These are phyloP conservation scores for Galleria mellonella DNA, from an alignment of 1,140 invertebrate species.

Conservation along the genomic window DNA sequence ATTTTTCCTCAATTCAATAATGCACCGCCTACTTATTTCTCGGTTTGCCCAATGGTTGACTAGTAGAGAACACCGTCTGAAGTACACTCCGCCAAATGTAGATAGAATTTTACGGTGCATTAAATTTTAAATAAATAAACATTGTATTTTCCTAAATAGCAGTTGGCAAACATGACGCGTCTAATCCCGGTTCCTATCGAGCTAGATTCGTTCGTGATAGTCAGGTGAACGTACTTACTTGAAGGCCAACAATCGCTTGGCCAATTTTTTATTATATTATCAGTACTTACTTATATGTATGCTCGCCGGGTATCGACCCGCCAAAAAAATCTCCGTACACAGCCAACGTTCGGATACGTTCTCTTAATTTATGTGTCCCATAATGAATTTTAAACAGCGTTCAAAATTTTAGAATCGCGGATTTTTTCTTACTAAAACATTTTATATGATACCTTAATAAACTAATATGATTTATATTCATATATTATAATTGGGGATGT, in stretches of 20 bases:
- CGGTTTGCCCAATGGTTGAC: no score
- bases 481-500: no score
- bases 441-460: not conserved
- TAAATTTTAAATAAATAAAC: no score
- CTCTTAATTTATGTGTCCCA: no score
- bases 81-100: no score
- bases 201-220: slow-evolving; percentile 39
- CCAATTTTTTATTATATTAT: slow-evolving; percentile 37
- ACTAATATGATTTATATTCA: no score
- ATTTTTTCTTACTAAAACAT: not conserved
- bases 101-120: no score
- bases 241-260: slow-evolving; percentile 48
- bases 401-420: not conserved
- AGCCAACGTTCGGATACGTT: not conserved
- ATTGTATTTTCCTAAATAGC: no score
- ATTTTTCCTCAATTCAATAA: no score
- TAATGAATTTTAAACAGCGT: no score
- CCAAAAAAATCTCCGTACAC: slow-evolving; percentile 9
- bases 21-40: no score
- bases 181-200: slow-evolving; percentile 26
- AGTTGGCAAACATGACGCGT: slow-evolving; percentile 23
- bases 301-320: slow-evolving; percentile 18
- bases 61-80: no score
- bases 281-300: slow-evolving; percentile 30
- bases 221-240: slow-evolving; percentile 54